Evolutionary conservation across 2,797 vertebrate species (phyloP), one percentile per base, ranked within the genome.

Genomic region (Steatocranus sp.): DNA sequence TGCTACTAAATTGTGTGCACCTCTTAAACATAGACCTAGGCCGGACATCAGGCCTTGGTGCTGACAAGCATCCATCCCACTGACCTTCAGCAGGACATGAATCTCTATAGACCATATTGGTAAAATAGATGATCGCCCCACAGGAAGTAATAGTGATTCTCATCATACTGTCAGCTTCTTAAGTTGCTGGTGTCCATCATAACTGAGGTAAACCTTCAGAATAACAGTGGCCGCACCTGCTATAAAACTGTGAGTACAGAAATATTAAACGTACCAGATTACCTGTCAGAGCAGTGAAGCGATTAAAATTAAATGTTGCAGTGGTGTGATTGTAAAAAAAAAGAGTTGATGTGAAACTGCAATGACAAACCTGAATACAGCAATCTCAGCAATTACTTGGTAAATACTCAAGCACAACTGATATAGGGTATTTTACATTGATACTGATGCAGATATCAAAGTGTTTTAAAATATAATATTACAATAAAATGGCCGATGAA

Each of bases 81-180:
- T 87, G 88, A 91, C 90, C 90, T 94, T 92, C 82, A 89, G 41
- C 51, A 15, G 53, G 30, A 87, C 75, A 78, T 46, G 54, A 56
- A 76, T 88, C 51, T 83, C 41, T 61, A 9, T 9, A 49, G 54
- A 83, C 25, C 63, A 70, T 70, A 61, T 83, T 76, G 38, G 36
- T 41, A 53, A 86, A 85, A 76, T 8, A 25, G 46, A 80, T 53
- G 38, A 80, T 79, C 27, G 77, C 58, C 78, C 63, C 70, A 51
- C 18, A 86, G 86, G 79, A 75, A 79, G 73, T 53, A 25, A 76
- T 8, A 38, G 38, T 4, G 46, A 20, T 73, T 86, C 36, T 84
- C 75, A 76, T 88, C 46, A 75, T 77, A 15, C 54, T 83, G 63
- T 70, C 79, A 81, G 66, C 75, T 88, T 78, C 49, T 50, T 76